These are phyloP conservation scores for Eulemur rubriventer DNA, from an alignment of 2,797 vertebrate genomes.

Conservation along the genomic window DNA sequence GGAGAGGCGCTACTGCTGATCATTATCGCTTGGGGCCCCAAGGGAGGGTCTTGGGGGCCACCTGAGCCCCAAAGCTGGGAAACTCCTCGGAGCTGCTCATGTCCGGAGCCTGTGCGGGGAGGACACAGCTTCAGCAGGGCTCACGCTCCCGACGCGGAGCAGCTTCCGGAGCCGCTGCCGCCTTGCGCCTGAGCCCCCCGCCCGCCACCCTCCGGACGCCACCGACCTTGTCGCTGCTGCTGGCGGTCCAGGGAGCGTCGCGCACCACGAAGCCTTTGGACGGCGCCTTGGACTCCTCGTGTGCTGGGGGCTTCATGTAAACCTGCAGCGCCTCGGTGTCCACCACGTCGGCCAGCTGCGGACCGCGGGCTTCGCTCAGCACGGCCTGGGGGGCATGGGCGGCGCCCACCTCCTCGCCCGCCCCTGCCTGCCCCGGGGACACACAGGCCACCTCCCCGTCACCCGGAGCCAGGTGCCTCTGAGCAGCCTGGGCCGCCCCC, in stretches of 20 bases:
- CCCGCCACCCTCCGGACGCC: background rate
- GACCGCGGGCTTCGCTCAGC: background rate
- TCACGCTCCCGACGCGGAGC: fast-evolving
- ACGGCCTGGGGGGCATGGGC: no score
- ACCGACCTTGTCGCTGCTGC: slow-evolving; percentile 92
- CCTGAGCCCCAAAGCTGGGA: slow-evolving; percentile 97
- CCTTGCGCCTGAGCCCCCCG: fast-evolving
- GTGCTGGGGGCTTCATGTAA: slow-evolving; percentile 92
- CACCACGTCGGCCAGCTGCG: slow-evolving; percentile 94
- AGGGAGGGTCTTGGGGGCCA: slow-evolving; percentile 94
- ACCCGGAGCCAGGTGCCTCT: no score
- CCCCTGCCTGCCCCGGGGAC: background rate
- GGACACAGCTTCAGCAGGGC: background rate
- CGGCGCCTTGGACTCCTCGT: slow-evolving; percentile 92
- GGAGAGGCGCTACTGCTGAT: slow-evolving; percentile 82
- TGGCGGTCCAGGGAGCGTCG: slow-evolving; percentile 96
- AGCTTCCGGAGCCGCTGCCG: background rate
- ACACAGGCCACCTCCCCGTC: no score
- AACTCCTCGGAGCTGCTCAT: slow-evolving; percentile 99
- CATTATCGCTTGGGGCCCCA: slow-evolving; percentile 99
- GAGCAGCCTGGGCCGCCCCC: no score
- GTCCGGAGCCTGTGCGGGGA: slow-evolving; percentile 92
- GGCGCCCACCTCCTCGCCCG: background rate
- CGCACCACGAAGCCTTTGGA: slow-evolving; percentile 99
- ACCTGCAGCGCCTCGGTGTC: slow-evolving; percentile 96